These are phyloP conservation scores for Porites lutea DNA, from an alignment of 64 coral and sea anemone genomes.

Conservation along the genomic window DNA sequence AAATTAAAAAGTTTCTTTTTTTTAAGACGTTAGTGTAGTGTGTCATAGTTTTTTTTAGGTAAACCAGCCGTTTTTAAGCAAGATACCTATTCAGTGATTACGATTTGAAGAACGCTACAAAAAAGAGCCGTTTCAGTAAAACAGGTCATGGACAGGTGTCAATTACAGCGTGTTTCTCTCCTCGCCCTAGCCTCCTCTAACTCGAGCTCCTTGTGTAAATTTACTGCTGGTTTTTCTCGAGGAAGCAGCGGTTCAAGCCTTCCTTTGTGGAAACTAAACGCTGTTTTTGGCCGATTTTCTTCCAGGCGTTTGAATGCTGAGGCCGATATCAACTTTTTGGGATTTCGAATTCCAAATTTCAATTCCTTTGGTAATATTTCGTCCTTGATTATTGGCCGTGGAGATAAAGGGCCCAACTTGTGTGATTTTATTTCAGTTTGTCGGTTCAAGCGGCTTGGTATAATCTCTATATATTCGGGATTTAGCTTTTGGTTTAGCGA, in stretches of 20 bases:
- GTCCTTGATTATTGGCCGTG: neutral
- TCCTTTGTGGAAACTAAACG: neutral
- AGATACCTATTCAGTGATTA: too few species aligned
- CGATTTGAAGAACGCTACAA: neutral
- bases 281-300: neutral
- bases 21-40: too few species aligned
- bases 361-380: neutral
- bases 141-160: neutral
- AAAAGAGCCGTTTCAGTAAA: neutral
- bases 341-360: slow-evolving; percentile 39
- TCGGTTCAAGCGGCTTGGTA: slow-evolving; percentile 1
- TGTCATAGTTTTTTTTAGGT: too few species aligned
- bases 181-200: neutral
- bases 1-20: too few species aligned
- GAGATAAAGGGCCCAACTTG: neutral
- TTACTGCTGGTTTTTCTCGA: slow-evolving; percentile 14
- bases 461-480: slow-evolving; percentile 1
- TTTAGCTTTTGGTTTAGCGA: slow-evolving; percentile 19
- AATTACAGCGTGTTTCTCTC: neutral
- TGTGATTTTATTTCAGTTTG: neutral
- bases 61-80: too few species aligned
- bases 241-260: slow-evolving; percentile 19
- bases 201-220: slow-evolving; percentile 40
- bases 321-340: neutral
- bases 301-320: neutral